A percentile compares a stretch with the other conserved stretches of the same genome.
phyloP scores from a whole-genome alignment of 2,113 vertebrate genomes.

The Apus apus region DNA sequence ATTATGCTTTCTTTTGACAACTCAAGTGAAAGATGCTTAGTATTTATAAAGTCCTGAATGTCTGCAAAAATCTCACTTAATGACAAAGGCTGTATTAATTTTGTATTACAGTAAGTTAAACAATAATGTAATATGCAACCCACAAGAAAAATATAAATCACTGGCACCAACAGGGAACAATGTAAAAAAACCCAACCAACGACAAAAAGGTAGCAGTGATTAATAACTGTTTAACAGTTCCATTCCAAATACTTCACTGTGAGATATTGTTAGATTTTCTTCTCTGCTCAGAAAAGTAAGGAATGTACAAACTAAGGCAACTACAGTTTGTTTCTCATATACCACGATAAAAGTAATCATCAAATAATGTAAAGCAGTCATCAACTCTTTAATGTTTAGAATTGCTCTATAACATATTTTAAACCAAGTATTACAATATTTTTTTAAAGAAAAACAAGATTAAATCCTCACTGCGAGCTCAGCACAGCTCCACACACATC shows the following conservation, averaged over 20 bases:
- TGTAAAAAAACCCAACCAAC: not conserved
- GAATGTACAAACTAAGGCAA: not conserved
- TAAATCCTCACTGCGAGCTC: not conserved
- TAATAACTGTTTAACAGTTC: not conserved
- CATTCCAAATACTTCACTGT: not conserved
- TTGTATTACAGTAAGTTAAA: not conserved
- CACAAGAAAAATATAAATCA: not conserved
- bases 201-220: not conserved
- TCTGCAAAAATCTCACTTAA: not conserved
- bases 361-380: not conserved
- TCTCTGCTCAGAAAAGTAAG: constrained; percentile 10
- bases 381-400: not conserved
- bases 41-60: constrained; percentile 50
- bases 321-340: not conserved
- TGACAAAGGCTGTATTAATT: not conserved
- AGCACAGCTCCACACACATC: not conserved
- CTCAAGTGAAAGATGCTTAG: not conserved
- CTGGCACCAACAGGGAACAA: not conserved
- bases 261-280: not conserved
- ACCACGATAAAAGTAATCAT: not conserved
- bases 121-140: not conserved
- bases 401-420: not conserved
- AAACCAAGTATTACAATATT: not conserved
- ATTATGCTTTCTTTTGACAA: not conserved
- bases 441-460: not conserved